Percentiles rank a stretch among this genome's conserved stretches.
phyloP scores from a whole-genome alignment of 2,888 invertebrate genomes.

The Pheosia gnoma region DNA sequence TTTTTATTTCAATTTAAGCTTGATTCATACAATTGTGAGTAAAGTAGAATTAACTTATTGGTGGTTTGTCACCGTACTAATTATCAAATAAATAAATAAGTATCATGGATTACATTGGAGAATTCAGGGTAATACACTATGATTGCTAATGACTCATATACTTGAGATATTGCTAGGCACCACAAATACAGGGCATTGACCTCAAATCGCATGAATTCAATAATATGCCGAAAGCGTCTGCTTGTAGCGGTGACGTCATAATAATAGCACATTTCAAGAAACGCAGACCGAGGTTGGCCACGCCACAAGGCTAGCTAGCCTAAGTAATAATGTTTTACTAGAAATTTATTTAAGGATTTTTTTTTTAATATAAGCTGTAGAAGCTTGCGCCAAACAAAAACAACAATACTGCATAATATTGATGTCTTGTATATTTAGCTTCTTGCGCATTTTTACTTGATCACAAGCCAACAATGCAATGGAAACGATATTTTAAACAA shows the following conservation, averaged over 20 bases:
- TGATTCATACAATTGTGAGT: too few species aligned
- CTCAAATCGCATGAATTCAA: neutral
- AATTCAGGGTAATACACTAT: neutral
- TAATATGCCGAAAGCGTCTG: neutral
- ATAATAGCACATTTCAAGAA: slow-evolving; percentile 11
- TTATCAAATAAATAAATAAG: too few species aligned
- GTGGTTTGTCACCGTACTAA: too few species aligned
- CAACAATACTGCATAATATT: too few species aligned
- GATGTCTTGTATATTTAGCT: too few species aligned
- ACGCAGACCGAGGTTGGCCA: slow-evolving; percentile 19
- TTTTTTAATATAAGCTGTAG: too few species aligned
- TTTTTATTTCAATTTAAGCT: too few species aligned
- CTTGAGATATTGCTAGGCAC: neutral
- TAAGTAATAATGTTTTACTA: too few species aligned
- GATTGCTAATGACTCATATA: neutral
- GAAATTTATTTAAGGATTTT: too few species aligned
- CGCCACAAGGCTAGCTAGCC: slow-evolving; percentile 22
- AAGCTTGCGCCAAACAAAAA: too few species aligned
- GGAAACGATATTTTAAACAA: neutral
- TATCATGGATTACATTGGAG: too few species aligned
- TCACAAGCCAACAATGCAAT: neutral
- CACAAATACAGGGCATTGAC: slow-evolving; percentile 1
- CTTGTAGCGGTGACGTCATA: slow-evolving; percentile 19
- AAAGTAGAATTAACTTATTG: too few species aligned
- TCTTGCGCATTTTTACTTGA: neutral